A percentile compares a stretch with the other conserved stretches of the same genome.
Evolutionary conservation across 1,140 invertebrate species (phyloP).

Genomic region (Aphaenogaster rudis): DNA sequence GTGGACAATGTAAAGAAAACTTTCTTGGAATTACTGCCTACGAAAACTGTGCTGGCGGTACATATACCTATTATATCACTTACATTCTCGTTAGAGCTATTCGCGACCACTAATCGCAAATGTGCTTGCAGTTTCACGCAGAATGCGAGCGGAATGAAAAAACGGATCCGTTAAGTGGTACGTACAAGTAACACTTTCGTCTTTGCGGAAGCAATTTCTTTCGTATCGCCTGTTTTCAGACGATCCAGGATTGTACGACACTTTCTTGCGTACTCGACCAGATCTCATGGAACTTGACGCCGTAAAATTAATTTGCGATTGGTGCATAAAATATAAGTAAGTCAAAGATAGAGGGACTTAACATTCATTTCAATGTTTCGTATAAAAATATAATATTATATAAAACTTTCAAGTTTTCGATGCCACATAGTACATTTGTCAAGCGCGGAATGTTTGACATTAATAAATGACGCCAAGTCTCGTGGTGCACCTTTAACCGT

Average conservation of each 20-base stretch:
- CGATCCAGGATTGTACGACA: conserved; percentile 86
- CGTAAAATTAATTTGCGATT: conserved; percentile 88
- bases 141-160: conserved; percentile 1
- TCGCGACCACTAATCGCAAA: not conserved
- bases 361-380: not conserved
- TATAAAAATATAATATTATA: conserved; percentile 35
- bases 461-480: conserved; percentile 85
- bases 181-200: not conserved
- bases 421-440: conserved; percentile 93
- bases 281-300: conserved; percentile 90
- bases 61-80: not conserved
- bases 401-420: conserved; percentile 86
- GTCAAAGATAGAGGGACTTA: conserved; percentile 20
- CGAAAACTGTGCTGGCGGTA: conserved; percentile 22
- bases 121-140: conserved; percentile 39
- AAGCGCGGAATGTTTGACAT: conserved; percentile 87
- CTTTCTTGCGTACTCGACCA: conserved; percentile 90
- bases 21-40: not conserved
- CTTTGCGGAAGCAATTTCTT: not conserved
- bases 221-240: not conserved
- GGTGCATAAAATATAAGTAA: conserved; percentile 88
- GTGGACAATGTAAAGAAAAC: conserved; percentile 86
- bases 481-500: conserved; percentile 88
- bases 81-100: not conserved
- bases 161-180: not conserved